A percentile compares a stretch with the other conserved stretches of the same genome.
Conservation (phyloP, 2,113 vertebrate species). For the Pyrgilauda ruficollis region DNA sequence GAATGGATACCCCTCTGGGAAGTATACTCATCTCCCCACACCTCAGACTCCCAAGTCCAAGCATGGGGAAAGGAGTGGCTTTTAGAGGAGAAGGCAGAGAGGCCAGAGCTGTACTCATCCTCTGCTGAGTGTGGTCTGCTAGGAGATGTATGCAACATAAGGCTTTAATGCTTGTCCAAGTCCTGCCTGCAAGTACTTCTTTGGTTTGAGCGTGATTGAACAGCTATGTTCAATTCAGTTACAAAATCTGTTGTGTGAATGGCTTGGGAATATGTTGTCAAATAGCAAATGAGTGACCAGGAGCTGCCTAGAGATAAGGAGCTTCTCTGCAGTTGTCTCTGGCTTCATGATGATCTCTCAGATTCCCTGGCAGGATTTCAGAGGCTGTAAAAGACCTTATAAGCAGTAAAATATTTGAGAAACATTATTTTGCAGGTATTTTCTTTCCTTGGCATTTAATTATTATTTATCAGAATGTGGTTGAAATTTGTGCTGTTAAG, state of each 20-base stretch:
- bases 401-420: background rate
- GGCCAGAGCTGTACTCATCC: background rate
- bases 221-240: background rate
- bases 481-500: background rate
- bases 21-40: background rate
- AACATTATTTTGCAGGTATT: background rate
- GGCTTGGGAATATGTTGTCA: background rate
- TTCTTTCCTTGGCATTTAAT: background rate
- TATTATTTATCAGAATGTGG: background rate
- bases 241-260: background rate
- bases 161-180: background rate
- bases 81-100: background rate
- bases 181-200: background rate
- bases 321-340: background rate
- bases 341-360: background rate
- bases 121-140: background rate
- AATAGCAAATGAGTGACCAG: background rate
- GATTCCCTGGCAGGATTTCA: background rate
- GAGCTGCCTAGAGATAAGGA: background rate
- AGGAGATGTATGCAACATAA: background rate
- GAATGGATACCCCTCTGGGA: background rate
- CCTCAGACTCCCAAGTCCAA: background rate
- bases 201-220: background rate
- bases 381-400: background rate
- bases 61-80: fast-evolving